A percentile compares a stretch with the other conserved stretches of the same genome.
phyloP scores from a whole-genome alignment of 2,888 invertebrate species.

The Xylota segnis region DNA sequence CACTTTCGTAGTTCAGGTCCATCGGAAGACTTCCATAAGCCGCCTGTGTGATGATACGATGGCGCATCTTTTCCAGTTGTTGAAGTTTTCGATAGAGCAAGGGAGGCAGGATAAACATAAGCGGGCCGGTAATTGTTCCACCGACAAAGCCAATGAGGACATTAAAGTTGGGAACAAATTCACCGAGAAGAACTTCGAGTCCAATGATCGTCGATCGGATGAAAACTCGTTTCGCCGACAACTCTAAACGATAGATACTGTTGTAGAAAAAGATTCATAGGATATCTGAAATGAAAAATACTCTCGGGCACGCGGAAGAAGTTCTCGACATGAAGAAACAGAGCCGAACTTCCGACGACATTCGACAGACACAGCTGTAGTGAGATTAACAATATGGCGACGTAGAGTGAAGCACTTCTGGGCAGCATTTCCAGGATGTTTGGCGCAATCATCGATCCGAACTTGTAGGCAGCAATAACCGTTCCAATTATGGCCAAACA shows the following conservation, averaged over 20 bases:
- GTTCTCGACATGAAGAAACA: slow-evolving; percentile 94
- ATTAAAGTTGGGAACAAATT: slow-evolving; percentile 93
- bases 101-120: slow-evolving; percentile 94
- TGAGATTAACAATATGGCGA: slow-evolving; percentile 90
- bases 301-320: slow-evolving; percentile 88
- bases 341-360: slow-evolving; percentile 91
- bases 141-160: slow-evolving; percentile 94
- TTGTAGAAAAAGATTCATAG: neutral
- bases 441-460: slow-evolving; percentile 87
- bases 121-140: slow-evolving; percentile 92
- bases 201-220: slow-evolving; percentile 89
- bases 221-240: slow-evolving; percentile 90
- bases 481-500: slow-evolving; percentile 88
- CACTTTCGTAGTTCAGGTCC: slow-evolving; percentile 81
- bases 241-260: slow-evolving; percentile 86
- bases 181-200: slow-evolving; percentile 90
- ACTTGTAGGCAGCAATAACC: slow-evolving; percentile 87
- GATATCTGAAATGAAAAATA: slow-evolving; percentile 1
- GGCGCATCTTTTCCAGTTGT: slow-evolving; percentile 84
- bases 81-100: slow-evolving; percentile 90
- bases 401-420: slow-evolving; percentile 87
- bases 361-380: slow-evolving; percentile 91
- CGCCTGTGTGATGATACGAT: slow-evolving; percentile 82
- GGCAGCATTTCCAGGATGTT: slow-evolving; percentile 90
- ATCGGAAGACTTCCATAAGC: slow-evolving; percentile 82